A percentile compares a stretch with the other conserved stretches of the same genome.
phyloP scores from a whole-genome alignment of 2,113 vertebrate genomes.

The Numenius arquata region DNA sequence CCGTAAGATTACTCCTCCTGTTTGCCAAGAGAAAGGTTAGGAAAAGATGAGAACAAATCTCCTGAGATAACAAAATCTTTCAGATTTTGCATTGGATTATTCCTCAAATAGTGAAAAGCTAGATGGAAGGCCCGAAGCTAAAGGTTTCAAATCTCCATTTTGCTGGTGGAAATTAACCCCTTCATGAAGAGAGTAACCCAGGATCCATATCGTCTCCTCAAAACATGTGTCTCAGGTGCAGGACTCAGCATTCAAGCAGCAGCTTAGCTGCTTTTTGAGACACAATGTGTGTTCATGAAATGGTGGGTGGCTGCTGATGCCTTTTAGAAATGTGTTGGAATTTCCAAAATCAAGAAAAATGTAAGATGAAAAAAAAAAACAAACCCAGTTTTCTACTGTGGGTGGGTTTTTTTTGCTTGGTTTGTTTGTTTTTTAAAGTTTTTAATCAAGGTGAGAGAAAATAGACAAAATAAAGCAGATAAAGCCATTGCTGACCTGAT shows the following conservation, averaged over 20 bases:
- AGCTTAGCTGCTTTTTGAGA: not conserved
- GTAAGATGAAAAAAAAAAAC: not conserved
- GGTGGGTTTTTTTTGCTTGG: not conserved
- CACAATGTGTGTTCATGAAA: not conserved
- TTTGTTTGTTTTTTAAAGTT: not conserved
- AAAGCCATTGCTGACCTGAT: not conserved
- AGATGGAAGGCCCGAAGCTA: not conserved
- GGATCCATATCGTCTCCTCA: not conserved
- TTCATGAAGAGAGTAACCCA: not conserved
- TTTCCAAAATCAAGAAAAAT: not conserved
- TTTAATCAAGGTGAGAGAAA: not conserved
- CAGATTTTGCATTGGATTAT: conserved; percentile 14
- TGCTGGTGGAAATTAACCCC: not conserved
- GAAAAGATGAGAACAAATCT: conserved; percentile 4
- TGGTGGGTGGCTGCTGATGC: not conserved
- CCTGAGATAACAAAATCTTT: conserved; percentile 9
- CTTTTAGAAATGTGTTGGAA: not conserved
- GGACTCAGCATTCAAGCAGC: not conserved
- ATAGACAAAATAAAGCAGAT: not conserved
- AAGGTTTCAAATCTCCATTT: not conserved
- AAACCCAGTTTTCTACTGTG: not conserved
- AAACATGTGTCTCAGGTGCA: not conserved
- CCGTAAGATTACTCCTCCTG: not conserved
- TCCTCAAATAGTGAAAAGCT: conserved; percentile 17
- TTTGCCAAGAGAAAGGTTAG: conserved; percentile 50